These are phyloP conservation scores for Periplaneta americana DNA, from an alignment of 1,140 invertebrate genomes.

Conservation along the genomic window DNA sequence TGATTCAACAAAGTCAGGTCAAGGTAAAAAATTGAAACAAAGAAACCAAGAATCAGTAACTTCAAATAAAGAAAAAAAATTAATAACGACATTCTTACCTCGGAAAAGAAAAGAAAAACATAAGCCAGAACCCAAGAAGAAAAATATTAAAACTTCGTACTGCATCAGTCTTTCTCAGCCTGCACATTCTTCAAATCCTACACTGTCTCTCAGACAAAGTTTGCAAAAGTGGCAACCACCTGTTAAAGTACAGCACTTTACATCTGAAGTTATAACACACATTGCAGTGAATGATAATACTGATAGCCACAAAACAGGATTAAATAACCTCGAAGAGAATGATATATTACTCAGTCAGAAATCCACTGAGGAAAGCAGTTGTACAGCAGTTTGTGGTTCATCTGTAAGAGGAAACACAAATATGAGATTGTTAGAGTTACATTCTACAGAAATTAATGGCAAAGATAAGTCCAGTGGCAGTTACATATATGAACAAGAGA, in stretches of 20 bases:
- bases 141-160: background rate
- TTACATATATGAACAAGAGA: background rate
- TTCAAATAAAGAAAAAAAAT: background rate
- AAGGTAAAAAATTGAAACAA: background rate
- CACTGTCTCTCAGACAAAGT: background rate
- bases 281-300: background rate
- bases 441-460: no score
- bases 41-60: background rate
- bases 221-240: background rate
- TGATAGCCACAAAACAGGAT: no score
- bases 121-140: background rate
- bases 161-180: background rate
- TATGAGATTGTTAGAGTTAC: no score
- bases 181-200: background rate
- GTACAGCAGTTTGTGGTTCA: no score
- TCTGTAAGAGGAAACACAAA: no score
- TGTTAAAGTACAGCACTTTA: background rate
- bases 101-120: background rate
- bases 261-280: background rate
- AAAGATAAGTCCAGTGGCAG: background rate
- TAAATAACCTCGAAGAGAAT: no score
- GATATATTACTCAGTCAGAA: no score
- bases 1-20: background rate
- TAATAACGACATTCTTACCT: background rate
- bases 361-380: no score